These are phyloP conservation scores for Notarius lentiginosus DNA, from an alignment of 2,113 vertebrate species.

Conservation along the genomic window DNA sequence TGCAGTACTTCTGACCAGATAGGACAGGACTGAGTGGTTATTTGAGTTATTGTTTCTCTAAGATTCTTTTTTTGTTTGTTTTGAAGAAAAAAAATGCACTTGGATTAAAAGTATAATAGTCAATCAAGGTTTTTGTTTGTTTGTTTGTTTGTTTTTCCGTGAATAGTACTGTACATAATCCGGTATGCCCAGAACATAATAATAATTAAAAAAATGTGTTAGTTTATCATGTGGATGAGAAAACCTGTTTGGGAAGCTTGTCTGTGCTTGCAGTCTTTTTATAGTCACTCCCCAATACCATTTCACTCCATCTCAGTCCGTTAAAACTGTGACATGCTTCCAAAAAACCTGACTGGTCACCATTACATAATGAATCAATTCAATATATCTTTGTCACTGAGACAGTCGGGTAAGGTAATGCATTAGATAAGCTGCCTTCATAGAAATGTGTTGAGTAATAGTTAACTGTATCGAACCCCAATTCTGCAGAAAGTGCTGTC, in stretches of 20 bases:
- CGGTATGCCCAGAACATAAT: neutral
- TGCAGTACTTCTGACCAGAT: neutral
- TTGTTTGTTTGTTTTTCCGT: no score
- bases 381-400: neutral
- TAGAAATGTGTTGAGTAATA: neutral
- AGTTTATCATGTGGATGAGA: neutral
- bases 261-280: neutral
- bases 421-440: neutral
- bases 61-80: neutral
- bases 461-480: neutral
- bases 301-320: neutral
- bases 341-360: neutral
- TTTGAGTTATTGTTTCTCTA: neutral
- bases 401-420: neutral
- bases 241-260: constrained; percentile 5
- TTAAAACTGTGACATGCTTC: neutral
- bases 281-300: neutral
- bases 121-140: neutral
- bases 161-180: neutral
- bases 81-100: neutral
- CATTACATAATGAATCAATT: neutral
- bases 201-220: neutral
- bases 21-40: neutral
- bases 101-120: neutral
- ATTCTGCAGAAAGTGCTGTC: neutral